Percentiles rank a stretch among this genome's conserved stretches.
phyloP scores from a whole-genome alignment of 2,797 vertebrate genomes.

The Pseudomugil gertrudae region DNA sequence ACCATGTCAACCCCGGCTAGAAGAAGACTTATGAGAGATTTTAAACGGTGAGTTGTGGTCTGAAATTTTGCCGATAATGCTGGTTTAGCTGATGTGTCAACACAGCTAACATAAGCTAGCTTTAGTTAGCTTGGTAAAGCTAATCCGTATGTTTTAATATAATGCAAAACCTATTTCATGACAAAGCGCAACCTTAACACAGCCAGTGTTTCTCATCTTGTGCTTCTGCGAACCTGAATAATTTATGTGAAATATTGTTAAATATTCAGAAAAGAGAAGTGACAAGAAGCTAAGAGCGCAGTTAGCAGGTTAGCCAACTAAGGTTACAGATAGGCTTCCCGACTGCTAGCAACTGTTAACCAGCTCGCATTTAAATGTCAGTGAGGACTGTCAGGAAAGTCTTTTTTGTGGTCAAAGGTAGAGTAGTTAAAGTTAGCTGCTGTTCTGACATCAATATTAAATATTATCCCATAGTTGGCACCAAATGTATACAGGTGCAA shows the following conservation, averaged over 20 bases:
- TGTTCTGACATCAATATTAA: not conserved
- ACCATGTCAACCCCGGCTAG: constrained; percentile 95
- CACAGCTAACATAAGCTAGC: constrained; percentile 65
- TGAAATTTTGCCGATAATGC: constrained; percentile 34
- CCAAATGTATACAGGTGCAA: not conserved
- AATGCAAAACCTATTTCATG: not conserved
- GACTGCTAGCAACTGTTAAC: not conserved
- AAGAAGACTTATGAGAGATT: constrained; percentile 96
- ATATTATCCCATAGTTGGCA: not conserved
- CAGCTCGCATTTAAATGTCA: constrained; percentile 20
- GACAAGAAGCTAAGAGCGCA: constrained; percentile 27
- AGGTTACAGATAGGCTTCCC: not conserved
- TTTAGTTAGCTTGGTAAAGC: constrained; percentile 14
- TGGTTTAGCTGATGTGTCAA: constrained; percentile 51
- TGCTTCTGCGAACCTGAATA: not conserved
- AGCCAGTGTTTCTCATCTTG: accelerated
- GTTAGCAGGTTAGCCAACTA: constrained; percentile 5
- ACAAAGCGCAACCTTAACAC: accelerated
- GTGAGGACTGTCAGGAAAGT: not conserved
- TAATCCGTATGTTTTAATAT: not conserved
- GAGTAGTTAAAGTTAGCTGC: not conserved
- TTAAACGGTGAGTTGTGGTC: constrained; percentile 89
- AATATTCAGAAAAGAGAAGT: not conserved
- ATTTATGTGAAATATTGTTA: not conserved
- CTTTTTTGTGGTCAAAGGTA: not conserved